Base-by-base conservation (phyloP, 2,113 vertebrate genomes). In the Mustela nigripes region DNA sequence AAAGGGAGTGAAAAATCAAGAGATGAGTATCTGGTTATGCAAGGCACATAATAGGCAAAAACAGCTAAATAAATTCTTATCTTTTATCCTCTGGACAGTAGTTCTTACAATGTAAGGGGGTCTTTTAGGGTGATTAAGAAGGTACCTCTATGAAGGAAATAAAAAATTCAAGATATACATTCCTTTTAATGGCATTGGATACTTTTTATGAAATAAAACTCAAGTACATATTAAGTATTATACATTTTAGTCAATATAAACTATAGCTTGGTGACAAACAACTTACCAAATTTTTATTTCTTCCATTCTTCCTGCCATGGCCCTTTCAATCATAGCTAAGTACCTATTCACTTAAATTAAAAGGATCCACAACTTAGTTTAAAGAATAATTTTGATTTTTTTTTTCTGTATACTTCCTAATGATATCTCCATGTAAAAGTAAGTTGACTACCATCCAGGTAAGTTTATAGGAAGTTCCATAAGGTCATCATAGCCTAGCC, bases 11-110 rank as follows among this genome's bases (percentile, higher is more conserved):
- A 28, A 73, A 73, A 62, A 22, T 50, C 16, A 50, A 78, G 42
- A 60, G 24, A 58, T 48, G 15, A 15, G 2, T 15, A 11, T 58
- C 18, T 58, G 31, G 2, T 6, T 36, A 31, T 3, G 0, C 33
- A 12, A 1, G 22, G 16, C 16, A 10, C 5, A 39, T 33, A 53
- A 16, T 7, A 21, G 26, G 50, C 48, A 89, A 39, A 95, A 60
- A 60, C 11, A 36, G 12, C 36, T 50, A 36, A 85, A n/a, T 18
- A 53, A 60, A 28, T 71, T 53, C 39, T 71, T 71, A 1, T 76
- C 22, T 58, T 15, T 80, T 39, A 45, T 69, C 4, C 22, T 22
- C 10, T 88, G 22, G n/a, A 65, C 80, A 63, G 14, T 62, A 92
- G 11, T 63, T 81, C 11, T 92, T 12, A 81, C 16, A 31, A 45